A percentile compares a stretch with the other conserved stretches of the same genome.
These are phyloP conservation scores for Holothuria leucospilota DNA, from an alignment of 53 echinoderm and acorn worm genomes.

Conservation along the genomic window DNA sequence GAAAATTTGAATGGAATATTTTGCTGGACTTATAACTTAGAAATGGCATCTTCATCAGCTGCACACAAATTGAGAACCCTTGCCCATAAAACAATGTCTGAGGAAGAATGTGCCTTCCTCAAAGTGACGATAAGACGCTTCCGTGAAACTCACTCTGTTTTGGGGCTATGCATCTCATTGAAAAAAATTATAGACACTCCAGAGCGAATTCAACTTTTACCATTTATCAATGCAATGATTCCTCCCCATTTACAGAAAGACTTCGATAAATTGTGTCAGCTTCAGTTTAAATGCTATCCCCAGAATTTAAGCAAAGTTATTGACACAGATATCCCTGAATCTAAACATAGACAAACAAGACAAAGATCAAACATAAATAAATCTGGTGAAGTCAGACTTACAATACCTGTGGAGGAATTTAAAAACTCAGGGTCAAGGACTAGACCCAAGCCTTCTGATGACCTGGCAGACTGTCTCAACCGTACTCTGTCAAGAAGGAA, in stretches of 20 bases:
- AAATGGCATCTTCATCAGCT: slow-evolving; percentile 44
- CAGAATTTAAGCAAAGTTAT: background rate
- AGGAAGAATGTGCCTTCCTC: slow-evolving; percentile 78
- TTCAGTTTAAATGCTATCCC: slow-evolving; percentile 79
- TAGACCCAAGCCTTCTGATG: slow-evolving; percentile 35
- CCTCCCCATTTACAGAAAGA: slow-evolving; percentile 72
- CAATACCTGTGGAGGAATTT: background rate
- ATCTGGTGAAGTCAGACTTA: slow-evolving; percentile 11
- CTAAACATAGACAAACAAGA: slow-evolving; percentile 33
- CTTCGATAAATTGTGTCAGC: slow-evolving; percentile 80
- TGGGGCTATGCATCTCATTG: slow-evolving; percentile 78
- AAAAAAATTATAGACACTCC: slow-evolving; percentile 77
- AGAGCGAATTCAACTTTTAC: slow-evolving; percentile 74
- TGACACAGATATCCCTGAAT: slow-evolving; percentile 50
- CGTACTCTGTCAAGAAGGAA: slow-evolving; percentile 22
- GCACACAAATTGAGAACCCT: slow-evolving; percentile 75
- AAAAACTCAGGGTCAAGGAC: background rate
- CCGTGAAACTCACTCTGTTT: slow-evolving; percentile 81
- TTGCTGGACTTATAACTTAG: background rate
- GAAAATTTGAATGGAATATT: too few relatives aligned
- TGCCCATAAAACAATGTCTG: slow-evolving; percentile 78
- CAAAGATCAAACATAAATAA: slow-evolving; percentile 13
- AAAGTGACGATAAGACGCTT: slow-evolving; percentile 78
- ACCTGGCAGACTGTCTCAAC: slow-evolving; percentile 14
- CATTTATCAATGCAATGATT: slow-evolving; percentile 80